Conservation (phyloP, 1,140 invertebrate species). For the Drosophila gunungcola region DNA sequence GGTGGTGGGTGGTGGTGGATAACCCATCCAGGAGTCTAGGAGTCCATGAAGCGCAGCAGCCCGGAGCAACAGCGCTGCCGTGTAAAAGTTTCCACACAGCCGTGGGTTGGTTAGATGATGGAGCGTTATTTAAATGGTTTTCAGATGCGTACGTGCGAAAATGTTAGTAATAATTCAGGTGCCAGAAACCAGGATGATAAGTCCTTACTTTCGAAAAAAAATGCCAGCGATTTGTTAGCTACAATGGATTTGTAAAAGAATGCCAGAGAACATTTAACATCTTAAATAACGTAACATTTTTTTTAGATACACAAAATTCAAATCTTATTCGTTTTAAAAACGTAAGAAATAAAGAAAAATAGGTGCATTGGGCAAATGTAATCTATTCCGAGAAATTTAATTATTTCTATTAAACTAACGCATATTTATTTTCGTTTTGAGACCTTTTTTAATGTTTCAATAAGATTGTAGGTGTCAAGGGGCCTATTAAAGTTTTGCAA, state of each 20-base stretch:
- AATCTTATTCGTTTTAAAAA: too few relatives aligned
- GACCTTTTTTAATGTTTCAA: not conserved
- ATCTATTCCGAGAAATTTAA: not conserved
- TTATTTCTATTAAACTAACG: not conserved
- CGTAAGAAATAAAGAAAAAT: too few relatives aligned
- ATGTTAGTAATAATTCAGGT: slow-evolving; percentile 62
- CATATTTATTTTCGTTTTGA: not conserved
- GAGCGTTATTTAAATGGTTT: slow-evolving; percentile 80
- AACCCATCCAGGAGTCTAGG: slow-evolving; percentile 36
- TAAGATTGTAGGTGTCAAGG: too few relatives aligned
- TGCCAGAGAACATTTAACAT: too few relatives aligned
- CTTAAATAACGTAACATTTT: too few relatives aligned
- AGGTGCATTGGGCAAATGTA: not conserved
- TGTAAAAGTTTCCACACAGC: slow-evolving; percentile 59
- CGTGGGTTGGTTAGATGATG: slow-evolving; percentile 56
- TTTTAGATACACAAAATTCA: too few relatives aligned
- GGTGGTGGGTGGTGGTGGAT: slow-evolving; percentile 8
- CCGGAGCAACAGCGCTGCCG: slow-evolving; percentile 34
- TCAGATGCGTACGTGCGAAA: slow-evolving; percentile 76
- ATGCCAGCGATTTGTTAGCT: slow-evolving; percentile 35
- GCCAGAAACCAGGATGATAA: slow-evolving; percentile 1
- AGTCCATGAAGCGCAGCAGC: slow-evolving; percentile 40
- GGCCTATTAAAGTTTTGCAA: too few relatives aligned
- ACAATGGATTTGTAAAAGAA: not conserved
- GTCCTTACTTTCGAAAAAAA: slow-evolving; percentile 12